Conservation (phyloP, 1,140 invertebrate genomes). For the Leptinotarsa lineolata region DNA sequence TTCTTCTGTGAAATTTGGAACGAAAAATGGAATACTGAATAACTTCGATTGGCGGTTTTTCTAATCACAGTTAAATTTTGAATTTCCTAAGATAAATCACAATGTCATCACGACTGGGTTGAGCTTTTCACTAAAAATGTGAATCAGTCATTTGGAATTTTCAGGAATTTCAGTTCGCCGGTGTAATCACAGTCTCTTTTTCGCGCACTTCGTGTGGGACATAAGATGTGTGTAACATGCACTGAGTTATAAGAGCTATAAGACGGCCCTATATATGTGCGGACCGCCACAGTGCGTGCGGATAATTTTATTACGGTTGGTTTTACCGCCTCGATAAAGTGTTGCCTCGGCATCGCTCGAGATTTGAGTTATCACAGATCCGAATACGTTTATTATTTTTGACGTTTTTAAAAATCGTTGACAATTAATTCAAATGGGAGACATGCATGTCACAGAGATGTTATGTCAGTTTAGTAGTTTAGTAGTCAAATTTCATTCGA, state of each 20-base stretch:
- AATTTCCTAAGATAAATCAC: conserved; percentile 21
- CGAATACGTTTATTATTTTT: too few relatives aligned
- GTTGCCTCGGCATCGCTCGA: conserved; percentile 2
- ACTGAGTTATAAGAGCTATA: conserved; percentile 24
- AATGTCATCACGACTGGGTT: conserved; percentile 20
- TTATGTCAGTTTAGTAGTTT: too few relatives aligned
- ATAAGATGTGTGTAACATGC: conserved; percentile 31
- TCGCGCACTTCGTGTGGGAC: conserved; percentile 15
- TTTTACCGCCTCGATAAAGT: conserved; percentile 22
- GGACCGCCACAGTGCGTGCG: conserved; percentile 23
- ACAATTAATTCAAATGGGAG: too few relatives aligned
- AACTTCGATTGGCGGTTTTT: not conserved
- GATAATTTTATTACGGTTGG: conserved; percentile 23
- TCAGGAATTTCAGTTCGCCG: conserved; percentile 14
- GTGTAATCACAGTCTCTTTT: not conserved
- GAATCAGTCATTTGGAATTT: conserved; percentile 19
- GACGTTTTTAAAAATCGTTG: too few relatives aligned
- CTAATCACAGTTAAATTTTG: conserved; percentile 18
- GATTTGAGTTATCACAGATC: not conserved
- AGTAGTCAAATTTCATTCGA: too few relatives aligned
- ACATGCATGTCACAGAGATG: too few relatives aligned
- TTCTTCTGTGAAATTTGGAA: not conserved
- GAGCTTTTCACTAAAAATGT: not conserved
- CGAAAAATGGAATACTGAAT: conserved; percentile 9
- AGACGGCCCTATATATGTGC: conserved; percentile 32